These are phyloP conservation scores for Polymixis lichenea DNA, from an alignment of 2,888 invertebrate genomes.

Conservation along the genomic window DNA sequence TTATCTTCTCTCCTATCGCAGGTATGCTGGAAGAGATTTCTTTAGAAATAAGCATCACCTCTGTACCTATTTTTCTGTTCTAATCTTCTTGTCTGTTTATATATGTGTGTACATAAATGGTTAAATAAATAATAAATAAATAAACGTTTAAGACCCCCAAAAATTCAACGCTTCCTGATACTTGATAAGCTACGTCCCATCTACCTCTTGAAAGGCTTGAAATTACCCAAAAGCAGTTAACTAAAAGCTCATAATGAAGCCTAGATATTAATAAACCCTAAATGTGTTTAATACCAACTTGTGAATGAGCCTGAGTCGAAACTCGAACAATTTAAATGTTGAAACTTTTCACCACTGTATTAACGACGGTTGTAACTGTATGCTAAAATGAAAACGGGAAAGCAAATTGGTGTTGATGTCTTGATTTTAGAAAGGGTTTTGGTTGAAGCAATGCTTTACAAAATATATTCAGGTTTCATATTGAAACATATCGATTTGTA, in stretches of 20 bases:
- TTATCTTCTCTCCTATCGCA: too few species aligned
- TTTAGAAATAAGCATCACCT: too few species aligned
- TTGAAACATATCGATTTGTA: not conserved
- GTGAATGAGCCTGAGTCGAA: constrained; percentile 42
- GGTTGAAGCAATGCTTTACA: not conserved
- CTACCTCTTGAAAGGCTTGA: not conserved
- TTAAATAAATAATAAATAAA: too few species aligned
- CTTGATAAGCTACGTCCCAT: not conserved
- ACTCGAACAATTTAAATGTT: constrained; percentile 54
- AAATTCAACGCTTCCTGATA: not conserved
- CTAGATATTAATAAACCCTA: constrained; percentile 57
- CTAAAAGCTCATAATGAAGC: constrained; percentile 38
- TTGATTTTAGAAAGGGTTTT: constrained; percentile 23
- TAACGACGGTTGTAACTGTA: constrained; percentile 36
- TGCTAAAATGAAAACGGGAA: constrained; percentile 39
- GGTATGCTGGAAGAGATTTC: too few species aligned
- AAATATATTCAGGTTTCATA: not conserved
- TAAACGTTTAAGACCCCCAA: not conserved
- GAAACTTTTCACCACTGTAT: constrained; percentile 52
- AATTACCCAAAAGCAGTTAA: not conserved
- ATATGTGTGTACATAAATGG: too few species aligned
- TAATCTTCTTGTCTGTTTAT: too few species aligned
- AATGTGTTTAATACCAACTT: constrained; percentile 60
- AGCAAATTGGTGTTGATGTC: constrained; percentile 47
- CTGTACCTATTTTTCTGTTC: too few species aligned